These are phyloP conservation scores for Nephrocerus scutellatus DNA, from an alignment of 2,888 invertebrate genomes.

Conservation along the genomic window DNA sequence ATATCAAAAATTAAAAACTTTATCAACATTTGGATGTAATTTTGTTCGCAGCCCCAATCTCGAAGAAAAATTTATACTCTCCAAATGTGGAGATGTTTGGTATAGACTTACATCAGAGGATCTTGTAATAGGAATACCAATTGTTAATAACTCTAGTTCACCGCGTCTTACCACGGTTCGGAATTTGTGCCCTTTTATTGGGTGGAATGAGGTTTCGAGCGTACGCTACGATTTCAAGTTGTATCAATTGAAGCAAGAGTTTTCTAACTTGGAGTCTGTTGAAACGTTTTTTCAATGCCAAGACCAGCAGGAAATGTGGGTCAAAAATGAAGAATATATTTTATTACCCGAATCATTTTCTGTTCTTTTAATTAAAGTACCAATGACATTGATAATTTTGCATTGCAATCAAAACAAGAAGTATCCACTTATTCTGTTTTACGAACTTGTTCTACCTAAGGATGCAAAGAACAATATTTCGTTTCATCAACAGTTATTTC, in stretches of 20 bases:
- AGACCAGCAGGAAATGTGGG: conserved; percentile 21
- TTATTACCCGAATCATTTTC: conserved; percentile 34
- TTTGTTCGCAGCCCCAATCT: conserved; percentile 29
- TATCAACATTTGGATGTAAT: conserved; percentile 30
- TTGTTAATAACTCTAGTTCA: conserved; percentile 30
- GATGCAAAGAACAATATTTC: neutral
- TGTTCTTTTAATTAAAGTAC: conserved; percentile 32
- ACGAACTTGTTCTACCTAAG: conserved; percentile 19
- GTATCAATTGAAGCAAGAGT: conserved; percentile 30
- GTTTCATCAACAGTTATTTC: conserved; percentile 22
- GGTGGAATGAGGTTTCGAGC: conserved; percentile 7
- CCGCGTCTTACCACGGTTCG: conserved; percentile 22
- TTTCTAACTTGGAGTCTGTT: conserved; percentile 22
- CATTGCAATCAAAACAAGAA: conserved; percentile 4
- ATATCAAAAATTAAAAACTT: conserved; percentile 26
- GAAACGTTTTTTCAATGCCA: conserved; percentile 24
- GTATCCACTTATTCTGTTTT: conserved; percentile 24
- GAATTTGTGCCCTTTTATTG: conserved; percentile 24
- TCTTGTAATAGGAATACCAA: conserved; percentile 33
- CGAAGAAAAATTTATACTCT: conserved; percentile 39
- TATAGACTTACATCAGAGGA: conserved; percentile 17
- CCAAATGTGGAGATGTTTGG: conserved; percentile 39
- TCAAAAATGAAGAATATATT: conserved; percentile 18
- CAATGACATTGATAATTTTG: conserved; percentile 22
- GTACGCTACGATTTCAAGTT: conserved; percentile 27